Evolutionary conservation across 2,113 vertebrate species (phyloP), one percentile per base, ranked within the genome.

Genomic region (Plecotus auritus): DNA sequence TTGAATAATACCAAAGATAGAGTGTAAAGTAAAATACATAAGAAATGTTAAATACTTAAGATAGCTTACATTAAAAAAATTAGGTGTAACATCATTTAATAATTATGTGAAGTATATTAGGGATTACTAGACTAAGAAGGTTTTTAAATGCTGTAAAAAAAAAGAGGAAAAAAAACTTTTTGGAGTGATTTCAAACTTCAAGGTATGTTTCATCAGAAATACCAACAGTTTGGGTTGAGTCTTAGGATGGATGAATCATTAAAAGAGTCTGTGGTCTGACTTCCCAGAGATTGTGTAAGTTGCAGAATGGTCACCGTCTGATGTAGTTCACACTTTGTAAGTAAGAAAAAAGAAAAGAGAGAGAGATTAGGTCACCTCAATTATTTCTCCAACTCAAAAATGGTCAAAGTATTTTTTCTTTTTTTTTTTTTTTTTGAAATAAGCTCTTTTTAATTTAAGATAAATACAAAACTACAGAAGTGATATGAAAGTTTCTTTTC

Each of bases 131-230:
- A 61, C 5, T 35, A 81, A 91, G 7, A 5, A 81, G 28, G 9
- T 13, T 61, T 69, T 73, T 47, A 22, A 73, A 45, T 23, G 82
- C 35, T 40, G 18, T 56, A 20, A 5, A n/a, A 3, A 67, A 90
- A 92, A 85, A 85, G 1, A 49, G 66, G 23, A 3, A 28, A 32
- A 16, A 84, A 87, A 51, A 22, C 26, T 4, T 45, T 26, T 40
- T 14, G 77, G 37, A 30, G 13, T 87, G 22, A 84, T 22, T 37
- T 74, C 69, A 64, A 73, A 40, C 7, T 82, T 78, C 28, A 51
- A 94, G 74, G 72, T 88, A 82, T 69, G 23, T 32, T 47, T 72
- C 59, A 49, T 83, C 70, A 93, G 32, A 88, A 72, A 93, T 91
- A 67, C 37, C 73, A 90, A 9, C 8, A 74, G 26, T 78, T 56